Evolutionary conservation across 2,888 invertebrate species (phyloP), one percentile per base, ranked within the genome.

Genomic region (Netelia melanura): DNA sequence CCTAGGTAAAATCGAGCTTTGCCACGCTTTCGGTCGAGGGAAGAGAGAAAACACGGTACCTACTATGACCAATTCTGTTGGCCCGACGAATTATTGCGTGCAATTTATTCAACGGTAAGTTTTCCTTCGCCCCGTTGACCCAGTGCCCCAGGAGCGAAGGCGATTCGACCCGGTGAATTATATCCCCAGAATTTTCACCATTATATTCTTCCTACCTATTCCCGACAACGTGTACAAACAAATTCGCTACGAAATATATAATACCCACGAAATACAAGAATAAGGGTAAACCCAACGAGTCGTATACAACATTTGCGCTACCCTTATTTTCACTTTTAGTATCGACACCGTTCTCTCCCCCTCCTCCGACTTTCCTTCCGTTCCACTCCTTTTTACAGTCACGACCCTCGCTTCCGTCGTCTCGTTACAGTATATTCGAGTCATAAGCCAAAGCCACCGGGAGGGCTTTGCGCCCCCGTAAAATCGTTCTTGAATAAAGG

Each of bases 41-140:
- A n/a, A 10, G 52, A 72, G 38, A 64, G 58, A 77, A 43, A 5
- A 62, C 21, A 54, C 23, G 58, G 67, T 5, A 52, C 48, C 58
- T 5, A 52, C 58, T 21, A n/a, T 38, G 78, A 70, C 70, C 61
- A 21, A 61, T 78, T 58, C 38, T 10, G 43, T 38, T 43, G 17
- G 25, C 10, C 48, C 48, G 64, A 86, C 82, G 85, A 83, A 88
- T 84, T 87, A 87, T 89, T 88, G 88, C 88, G 87, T 88, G 90
- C 90, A 88, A 89, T 90, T 90, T 58, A n/a, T 14, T 2, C 48
- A 48, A 48, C 48, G 48, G 48, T 30, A 14, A 48, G 48, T 48
- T 48, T 14, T 81, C 78, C 86, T 85, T 87, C 88, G 70, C 77
- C 86, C 84, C 72, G 58, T 80, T 89, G 88, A 89, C 89, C 89